Base-by-base conservation (phyloP, 1,140 invertebrate genomes). In the Neomicropteryx cornuta region DNA sequence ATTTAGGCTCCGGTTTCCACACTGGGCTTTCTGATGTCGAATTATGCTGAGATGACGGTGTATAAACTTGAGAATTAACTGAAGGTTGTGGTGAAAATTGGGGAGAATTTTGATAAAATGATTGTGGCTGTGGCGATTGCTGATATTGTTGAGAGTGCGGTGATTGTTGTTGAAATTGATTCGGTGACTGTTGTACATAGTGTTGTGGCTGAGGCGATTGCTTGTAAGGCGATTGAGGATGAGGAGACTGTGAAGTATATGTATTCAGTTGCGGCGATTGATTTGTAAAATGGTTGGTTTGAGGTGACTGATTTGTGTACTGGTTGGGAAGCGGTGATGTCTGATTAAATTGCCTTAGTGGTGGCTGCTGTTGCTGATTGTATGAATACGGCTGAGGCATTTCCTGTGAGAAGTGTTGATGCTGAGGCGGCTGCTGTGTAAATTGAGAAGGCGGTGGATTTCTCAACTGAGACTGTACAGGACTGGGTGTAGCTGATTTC, bases 1-100 rank as follows among this genome's bases (percentile, higher is more conserved):
- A 69, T 42, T 62, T 58, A 20, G 66, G 61, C 45, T 66, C 63
- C 3, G 66, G 66, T 44, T 56, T 63, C 38, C 66, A 53, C 16
- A 69, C 44, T 3, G 66, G 66, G 46, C 66, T 69, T 13, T 60
- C 60, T 34, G 66, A 62, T 18, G 50, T 45, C 28, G 55, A 51
- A 43, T 54, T 53, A 43, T 58, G 56, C 45, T 50, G 55, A 5
- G 36, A 33, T 18, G 49, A 52, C n/a, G 60, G 51, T 32, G 47
- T 48, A 45, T 59, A 65, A 33, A 38, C 56, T n/a, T n/a, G n/a
- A n/a, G n/a, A n/a, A n/a, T n/a, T n/a, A n/a, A n/a, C n/a, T n/a
- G n/a, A n/a, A n/a, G n/a, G n/a, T n/a, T n/a, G n/a, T n/a, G n/a
- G n/a, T n/a, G n/a, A n/a, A n/a, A n/a, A n/a, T n/a, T n/a, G n/a